These are phyloP conservation scores for Tragopan temminckii DNA, from an alignment of 2,797 vertebrate genomes.

Conservation along the genomic window DNA sequence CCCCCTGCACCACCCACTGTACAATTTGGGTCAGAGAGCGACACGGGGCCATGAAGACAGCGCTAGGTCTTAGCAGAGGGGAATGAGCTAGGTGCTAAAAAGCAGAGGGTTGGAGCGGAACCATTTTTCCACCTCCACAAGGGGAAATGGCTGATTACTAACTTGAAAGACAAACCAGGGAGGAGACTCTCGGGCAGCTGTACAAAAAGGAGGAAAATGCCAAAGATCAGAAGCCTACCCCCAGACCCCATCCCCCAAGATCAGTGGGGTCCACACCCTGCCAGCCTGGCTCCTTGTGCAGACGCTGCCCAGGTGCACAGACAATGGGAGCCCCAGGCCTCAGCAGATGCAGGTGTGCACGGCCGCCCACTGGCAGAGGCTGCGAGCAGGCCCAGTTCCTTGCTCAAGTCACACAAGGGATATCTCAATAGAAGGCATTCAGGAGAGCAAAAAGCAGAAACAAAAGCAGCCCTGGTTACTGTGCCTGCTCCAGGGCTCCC, in stretches of 20 bases:
- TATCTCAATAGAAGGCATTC: neutral
- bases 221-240: neutral
- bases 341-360: neutral
- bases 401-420: neutral
- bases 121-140: neutral
- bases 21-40: neutral
- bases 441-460: neutral
- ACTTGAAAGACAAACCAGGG: neutral
- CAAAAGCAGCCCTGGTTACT: constrained; percentile 20
- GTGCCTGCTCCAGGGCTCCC: neutral
- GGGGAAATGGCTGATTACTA: neutral
- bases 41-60: neutral
- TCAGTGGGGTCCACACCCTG: neutral
- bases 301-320: too few relatives aligned
- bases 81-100: neutral
- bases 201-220: neutral
- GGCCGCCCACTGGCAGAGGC: neutral
- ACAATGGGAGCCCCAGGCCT: neutral
- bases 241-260: neutral
- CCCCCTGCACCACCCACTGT: neutral
- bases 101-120: neutral
- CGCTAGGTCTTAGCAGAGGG: neutral
- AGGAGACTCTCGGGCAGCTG: neutral
- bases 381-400: neutral
- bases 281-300: neutral